Evolutionary conservation across 2,888 invertebrate genomes (phyloP), one percentile per base, ranked within the genome.

Genomic region (Cosmopolites sordidus): DNA sequence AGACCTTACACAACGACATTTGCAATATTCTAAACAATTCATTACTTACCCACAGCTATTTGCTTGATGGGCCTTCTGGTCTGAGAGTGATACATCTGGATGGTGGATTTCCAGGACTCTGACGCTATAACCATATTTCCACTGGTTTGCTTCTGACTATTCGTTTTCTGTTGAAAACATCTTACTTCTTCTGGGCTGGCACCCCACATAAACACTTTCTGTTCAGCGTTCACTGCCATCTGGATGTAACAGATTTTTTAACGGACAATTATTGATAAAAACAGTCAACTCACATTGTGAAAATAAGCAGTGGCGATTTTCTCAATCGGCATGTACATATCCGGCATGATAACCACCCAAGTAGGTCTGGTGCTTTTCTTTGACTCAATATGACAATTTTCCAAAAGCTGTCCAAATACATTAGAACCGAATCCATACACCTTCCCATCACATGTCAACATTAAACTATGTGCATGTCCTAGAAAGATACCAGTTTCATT

Each of bases 381-480:
- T 5, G 77, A 72, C 15, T 73, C 73, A 2, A 70, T 60, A 27
- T 66, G 66, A 43, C 66, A 64, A 39, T 64, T 75, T 39, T 87
- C 89, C 17, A 92, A 76, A n/a, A n/a, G n/a, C 71, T 92, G 91
- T 0, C 90, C 91, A 72, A 89, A 91, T 61, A 84, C 83, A 59
- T 85, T 86, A 50, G 88, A 86, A 16, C 87, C 87, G 66, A 81
- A 79, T 15, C 83, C 80, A 69, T 76, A 82, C 45, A 91, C 82
- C 58, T 82, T 79, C 15, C 91, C 91, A 68, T 82, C 81, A 29
- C 74, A 75, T 49, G 83, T 83, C 16, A 90, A 74, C 14, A 83
- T 78, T 42, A 87, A 74, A 8, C 86, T 84, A 71, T 92, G 92
- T 1, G 80, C 89, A 76, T 78, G 87, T 55, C 81, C 92, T 69